Evolutionary conservation across 2,888 invertebrate species (phyloP), one percentile per base, ranked within the genome.

Genomic region (Meliscaeva auricollis): DNA sequence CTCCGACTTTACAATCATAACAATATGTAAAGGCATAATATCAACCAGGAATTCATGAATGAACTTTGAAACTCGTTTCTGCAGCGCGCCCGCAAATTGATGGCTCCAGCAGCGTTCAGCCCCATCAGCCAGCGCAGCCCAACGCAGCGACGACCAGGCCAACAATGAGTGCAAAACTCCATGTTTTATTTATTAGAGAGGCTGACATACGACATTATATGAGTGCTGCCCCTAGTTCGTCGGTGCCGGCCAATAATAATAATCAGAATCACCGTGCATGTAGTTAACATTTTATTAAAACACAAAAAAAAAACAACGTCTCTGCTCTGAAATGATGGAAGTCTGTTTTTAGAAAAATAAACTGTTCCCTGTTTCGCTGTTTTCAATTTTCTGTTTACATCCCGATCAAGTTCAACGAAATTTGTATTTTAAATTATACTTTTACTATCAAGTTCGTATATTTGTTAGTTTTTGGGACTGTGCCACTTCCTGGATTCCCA

Each of bases 241-340:
- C 35, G 35, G 80, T 81, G 88, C 88, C 72, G 76, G 80, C 88
- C 88, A 89, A 89, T 89, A 89, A 90, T 88, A 66, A 66, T 64
- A 66, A 66, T 38, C 90, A 66, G 46, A 66, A 66, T 38, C 90
- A 89, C 88, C 90, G 91, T 91, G 91, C 91, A 91, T 91, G 89
- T 89, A 89, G 90, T 91, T 90, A 90, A 90, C 87, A 88, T 88
- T 85, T 87, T 87, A 64, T 64, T 64, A 64, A 64, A 64, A 77
- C 77, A 9, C 35, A 8, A 38, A 5, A 38, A 8, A 38, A 64
- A 64, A 46, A 77, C 80, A 50, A 32, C 66, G 58, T 70, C 73
- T 82, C 62, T 22, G 8, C 6, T 11, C 3, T 4, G 26, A 3
- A 2, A 8, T 4, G 13, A 17, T 15, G 73, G 79, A 52, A 64